Evolutionary conservation across 2,888 invertebrate species (phyloP), one percentile per base, ranked within the genome.

Genomic region (Hydropsyche betteni): DNA sequence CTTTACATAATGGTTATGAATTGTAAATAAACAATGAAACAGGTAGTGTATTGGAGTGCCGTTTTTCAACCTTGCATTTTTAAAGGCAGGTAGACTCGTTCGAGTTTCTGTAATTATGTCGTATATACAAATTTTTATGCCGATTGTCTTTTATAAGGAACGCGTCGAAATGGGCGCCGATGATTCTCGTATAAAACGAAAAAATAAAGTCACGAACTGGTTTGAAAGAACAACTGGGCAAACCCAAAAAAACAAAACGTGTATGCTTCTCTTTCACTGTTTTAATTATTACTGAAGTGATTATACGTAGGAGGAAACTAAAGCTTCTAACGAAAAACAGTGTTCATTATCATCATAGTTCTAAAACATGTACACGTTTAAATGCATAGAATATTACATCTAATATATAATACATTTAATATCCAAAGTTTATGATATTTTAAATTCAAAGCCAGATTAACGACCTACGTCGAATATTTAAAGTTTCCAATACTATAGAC

Each of bases 171-270:
- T 61, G 61, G 33, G 33, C 16, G 33, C 61, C 16, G 33, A 61
- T 33, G 33, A 61, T 24, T 14, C 24, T 61, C 33, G 5, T 16
- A 61, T 8, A 16, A 51, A 51, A 55, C n/a, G 55, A 61, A 61
- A 61, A 61, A 61, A 61, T 24, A 10, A 10, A 24, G 61, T 53
- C 24, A 61, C 61, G 16, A 61, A 61, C 61, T 61, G 24, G 61
- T 61, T 61, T 61, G 16, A 61, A 10, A 16, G 61, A 61, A 10
- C 61, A 33, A 24, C 33, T 8, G 10, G 6, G 61, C 33, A 51
- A 51, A 12, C n/a, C n/a, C 51, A 51, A 51, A 51, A 51, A 51
- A 51, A 8, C n/a, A 8, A 51, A 51, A 51, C 8, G 51, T 12
- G n/a, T 51, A 51, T 51, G 51, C 10, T 51, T 12, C 51, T 10